phyloP scores from a whole-genome alignment of 2,888 invertebrate species.

The Diplolepis rosae region DNA sequence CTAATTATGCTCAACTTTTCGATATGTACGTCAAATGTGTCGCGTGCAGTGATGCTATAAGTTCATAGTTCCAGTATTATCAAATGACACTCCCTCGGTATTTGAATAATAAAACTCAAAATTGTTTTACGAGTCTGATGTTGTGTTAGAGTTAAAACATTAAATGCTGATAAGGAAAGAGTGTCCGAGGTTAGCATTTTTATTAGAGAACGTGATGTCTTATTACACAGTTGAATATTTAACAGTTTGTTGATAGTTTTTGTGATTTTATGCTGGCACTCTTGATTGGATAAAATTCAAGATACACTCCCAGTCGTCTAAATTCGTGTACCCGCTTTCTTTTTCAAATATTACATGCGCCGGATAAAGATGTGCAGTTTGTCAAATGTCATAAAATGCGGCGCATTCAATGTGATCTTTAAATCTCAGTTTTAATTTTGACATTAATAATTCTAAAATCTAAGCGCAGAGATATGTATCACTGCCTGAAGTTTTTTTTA shows the following conservation, averaged over 20 bases:
- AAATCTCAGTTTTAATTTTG: too few species aligned
- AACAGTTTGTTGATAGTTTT: slow-evolving; percentile 4
- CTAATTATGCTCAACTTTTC: background rate
- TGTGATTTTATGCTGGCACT: background rate
- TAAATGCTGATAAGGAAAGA: background rate
- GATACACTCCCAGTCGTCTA: background rate
- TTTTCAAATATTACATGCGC: slow-evolving; percentile 20
- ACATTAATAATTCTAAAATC: too few species aligned
- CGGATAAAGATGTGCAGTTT: slow-evolving; percentile 3
- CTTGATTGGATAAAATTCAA: slow-evolving; percentile 5
- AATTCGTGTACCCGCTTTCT: background rate
- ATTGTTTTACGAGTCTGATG: background rate
- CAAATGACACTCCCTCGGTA: slow-evolving; percentile 3
- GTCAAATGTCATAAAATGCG: background rate
- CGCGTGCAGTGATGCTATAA: slow-evolving; percentile 21
- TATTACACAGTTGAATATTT: background rate
- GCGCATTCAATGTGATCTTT: background rate
- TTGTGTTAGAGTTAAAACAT: background rate
- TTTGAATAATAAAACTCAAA: background rate
- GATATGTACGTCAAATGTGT: background rate
- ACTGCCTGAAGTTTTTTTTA: too few species aligned
- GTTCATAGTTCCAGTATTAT: slow-evolving; percentile 2
- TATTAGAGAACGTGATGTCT: background rate
- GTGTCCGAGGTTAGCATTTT: background rate
- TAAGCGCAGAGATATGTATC: too few species aligned